A percentile compares a stretch with the other conserved stretches of the same genome.
phyloP scores from a whole-genome alignment of 2,888 invertebrate genomes.

The Lacanobia oleracea region DNA sequence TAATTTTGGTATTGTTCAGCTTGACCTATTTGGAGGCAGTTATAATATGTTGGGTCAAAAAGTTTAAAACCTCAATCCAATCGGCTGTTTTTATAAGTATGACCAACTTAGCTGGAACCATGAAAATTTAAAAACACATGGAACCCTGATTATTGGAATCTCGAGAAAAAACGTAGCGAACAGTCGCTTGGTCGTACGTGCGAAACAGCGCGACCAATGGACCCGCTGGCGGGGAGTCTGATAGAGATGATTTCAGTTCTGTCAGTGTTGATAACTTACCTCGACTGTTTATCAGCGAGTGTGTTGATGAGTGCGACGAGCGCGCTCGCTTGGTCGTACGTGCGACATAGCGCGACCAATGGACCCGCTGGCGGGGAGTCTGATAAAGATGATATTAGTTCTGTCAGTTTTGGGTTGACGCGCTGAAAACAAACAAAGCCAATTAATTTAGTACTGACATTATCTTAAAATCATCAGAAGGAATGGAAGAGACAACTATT shows the following conservation, averaged over 20 bases:
- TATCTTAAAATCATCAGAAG: too few species aligned
- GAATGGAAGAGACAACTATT: too few species aligned
- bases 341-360: slow-evolving; percentile 96
- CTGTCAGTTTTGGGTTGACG: slow-evolving; percentile 89
- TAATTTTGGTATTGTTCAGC: too few species aligned
- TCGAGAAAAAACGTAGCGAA: too few species aligned
- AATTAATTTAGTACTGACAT: too few species aligned
- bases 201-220: slow-evolving; percentile 96
- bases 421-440: slow-evolving; percentile 72
- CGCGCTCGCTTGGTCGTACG: slow-evolving; percentile 98
- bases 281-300: slow-evolving; percentile 96
- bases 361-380: slow-evolving; percentile 98
- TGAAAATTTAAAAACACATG: too few species aligned
- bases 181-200: slow-evolving; percentile 98
- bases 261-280: slow-evolving; percentile 91
- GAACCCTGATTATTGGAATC: too few species aligned
- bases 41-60: too few species aligned
- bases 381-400: slow-evolving; percentile 95
- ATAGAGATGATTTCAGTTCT: slow-evolving; percentile 94
- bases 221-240: slow-evolving; percentile 98
- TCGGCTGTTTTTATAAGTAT: too few species aligned
- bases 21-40: too few species aligned
- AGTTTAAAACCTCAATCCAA: too few species aligned
- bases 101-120: too few species aligned
- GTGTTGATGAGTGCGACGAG: slow-evolving; percentile 98